phyloP scores from a whole-genome alignment of 1,140 invertebrate species.

The Matsumurasca onukii region DNA sequence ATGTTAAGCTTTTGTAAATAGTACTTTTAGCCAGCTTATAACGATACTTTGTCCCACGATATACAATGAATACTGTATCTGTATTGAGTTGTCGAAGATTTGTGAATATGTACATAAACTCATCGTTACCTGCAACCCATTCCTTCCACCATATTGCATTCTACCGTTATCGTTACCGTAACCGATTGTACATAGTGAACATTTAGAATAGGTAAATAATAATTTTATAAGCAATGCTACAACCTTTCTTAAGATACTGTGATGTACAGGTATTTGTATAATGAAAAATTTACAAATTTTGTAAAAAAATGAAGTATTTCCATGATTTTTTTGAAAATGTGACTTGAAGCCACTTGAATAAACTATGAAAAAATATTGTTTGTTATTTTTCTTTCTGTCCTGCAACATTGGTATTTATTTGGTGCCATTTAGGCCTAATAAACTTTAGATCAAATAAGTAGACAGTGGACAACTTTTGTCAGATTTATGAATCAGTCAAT shows the following conservation, averaged over 20 bases:
- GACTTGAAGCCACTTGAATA: slow-evolving; percentile 10
- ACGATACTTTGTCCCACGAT: too few species aligned
- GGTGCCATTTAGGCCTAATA: too few species aligned
- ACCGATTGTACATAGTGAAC: background rate
- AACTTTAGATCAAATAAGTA: too few species aligned
- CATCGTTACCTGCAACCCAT: slow-evolving; percentile 1
- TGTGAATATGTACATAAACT: slow-evolving; percentile 21
- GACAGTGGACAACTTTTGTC: too few species aligned
- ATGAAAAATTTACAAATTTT: slow-evolving; percentile 23
- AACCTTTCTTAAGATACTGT: slow-evolving; percentile 24
- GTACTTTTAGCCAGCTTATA: too few species aligned
- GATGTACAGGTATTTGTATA: slow-evolving; percentile 25
- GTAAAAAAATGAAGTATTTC: slow-evolving; percentile 22
- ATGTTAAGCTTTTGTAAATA: too few species aligned
- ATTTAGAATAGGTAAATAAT: slow-evolving; percentile 22
- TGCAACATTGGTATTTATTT: too few species aligned
- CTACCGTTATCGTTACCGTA: background rate
- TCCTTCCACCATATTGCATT: background rate
- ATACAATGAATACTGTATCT: too few species aligned
- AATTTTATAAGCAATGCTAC: slow-evolving; percentile 27
- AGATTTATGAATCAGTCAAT: too few species aligned
- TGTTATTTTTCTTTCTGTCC: background rate
- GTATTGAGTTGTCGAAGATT: too few species aligned
- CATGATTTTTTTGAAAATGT: slow-evolving; percentile 21
- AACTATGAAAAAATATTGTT: background rate